phyloP scores from a whole-genome alignment of 2,888 invertebrate genomes.

The Abrostola triplasia region DNA sequence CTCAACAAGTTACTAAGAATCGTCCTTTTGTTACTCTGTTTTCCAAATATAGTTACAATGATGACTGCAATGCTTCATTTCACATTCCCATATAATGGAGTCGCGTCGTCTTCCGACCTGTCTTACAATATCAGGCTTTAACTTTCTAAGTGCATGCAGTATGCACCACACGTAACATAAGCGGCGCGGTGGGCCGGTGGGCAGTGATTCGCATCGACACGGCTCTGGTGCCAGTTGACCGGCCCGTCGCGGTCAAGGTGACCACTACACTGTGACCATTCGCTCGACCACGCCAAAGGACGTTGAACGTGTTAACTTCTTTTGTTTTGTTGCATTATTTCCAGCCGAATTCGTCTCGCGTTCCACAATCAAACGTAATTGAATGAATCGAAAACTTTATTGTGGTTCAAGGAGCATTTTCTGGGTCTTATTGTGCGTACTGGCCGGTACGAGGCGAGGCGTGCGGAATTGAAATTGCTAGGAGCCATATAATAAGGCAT shows the following conservation, averaged over 20 bases:
- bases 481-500: slow-evolving; percentile 19
- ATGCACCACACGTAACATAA: slow-evolving; percentile 59
- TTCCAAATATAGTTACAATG: no score
- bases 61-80: no score
- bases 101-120: slow-evolving; percentile 2
- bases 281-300: slow-evolving; percentile 49
- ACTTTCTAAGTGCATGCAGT: slow-evolving; percentile 43
- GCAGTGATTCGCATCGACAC: slow-evolving; percentile 60
- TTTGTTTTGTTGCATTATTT: slow-evolving; percentile 40
- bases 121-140: slow-evolving; percentile 4
- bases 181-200: slow-evolving; percentile 33
- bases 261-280: slow-evolving; percentile 64
- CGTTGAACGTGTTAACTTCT: slow-evolving; percentile 48
- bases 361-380: slow-evolving; percentile 40
- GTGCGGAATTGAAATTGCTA: slow-evolving; percentile 32
- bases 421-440: slow-evolving; percentile 3
- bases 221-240: slow-evolving; percentile 59
- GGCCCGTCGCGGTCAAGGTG: slow-evolving; percentile 71
- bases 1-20: no score
- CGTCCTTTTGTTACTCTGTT: no score
- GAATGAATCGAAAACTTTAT: slow-evolving; percentile 34
- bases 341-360: slow-evolving; percentile 32
- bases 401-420: slow-evolving; percentile 1
- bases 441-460: slow-evolving; percentile 5
- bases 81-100: no score